Base-by-base conservation (phyloP, 2,888 invertebrate species). In the Acronicta leporina region DNA sequence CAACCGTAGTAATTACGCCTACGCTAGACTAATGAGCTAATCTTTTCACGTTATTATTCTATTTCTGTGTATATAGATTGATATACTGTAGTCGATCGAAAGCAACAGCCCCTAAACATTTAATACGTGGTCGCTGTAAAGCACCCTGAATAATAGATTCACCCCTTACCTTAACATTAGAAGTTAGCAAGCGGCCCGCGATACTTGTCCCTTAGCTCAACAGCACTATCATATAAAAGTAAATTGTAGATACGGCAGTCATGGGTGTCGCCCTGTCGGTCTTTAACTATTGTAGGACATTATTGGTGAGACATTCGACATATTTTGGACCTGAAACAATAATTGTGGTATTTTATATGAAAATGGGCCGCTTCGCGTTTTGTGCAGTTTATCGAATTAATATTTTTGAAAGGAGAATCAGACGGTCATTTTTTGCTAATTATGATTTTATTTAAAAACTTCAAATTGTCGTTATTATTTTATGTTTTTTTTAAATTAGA, bases 101-200 rank as follows among this genome's bases (percentile, higher is more conserved):
- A 5, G n/a, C 6, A 8, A 33, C 13, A 35, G 35, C 38, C n/a
- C n/a, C 38, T 11, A 35, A 42, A 20, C 6, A 14, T 4, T 13
- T 7, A 38, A 38, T 58, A 48, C 15, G 4, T 1, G 2, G 8
- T 13, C 16, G 3, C 9, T 10, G 46, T 49, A 40, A 40, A 25
- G 11, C 10, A 4, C 0, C 8, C n/a, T 64, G 51, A 66, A 64
- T 59, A 2, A 13, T 66, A 51, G 48, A 64, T 48, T 14, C 13
- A 41, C 5, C 9, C 9, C 42, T 33, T 35, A 16, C 14, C 8
- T 38, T 33, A 43, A 10, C 51, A 51, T 43, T 51, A 13, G 14
- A 15, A 46, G 10, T 9, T 9, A 10, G 20, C 8, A 6, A 38
- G 3, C 11, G 14, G 20, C 38, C 13, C 40, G 27, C 25, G 8